Evolutionary conservation across 2,797 vertebrate genomes (phyloP).

Genomic region (Acrossocheilus fasciatus): DNA sequence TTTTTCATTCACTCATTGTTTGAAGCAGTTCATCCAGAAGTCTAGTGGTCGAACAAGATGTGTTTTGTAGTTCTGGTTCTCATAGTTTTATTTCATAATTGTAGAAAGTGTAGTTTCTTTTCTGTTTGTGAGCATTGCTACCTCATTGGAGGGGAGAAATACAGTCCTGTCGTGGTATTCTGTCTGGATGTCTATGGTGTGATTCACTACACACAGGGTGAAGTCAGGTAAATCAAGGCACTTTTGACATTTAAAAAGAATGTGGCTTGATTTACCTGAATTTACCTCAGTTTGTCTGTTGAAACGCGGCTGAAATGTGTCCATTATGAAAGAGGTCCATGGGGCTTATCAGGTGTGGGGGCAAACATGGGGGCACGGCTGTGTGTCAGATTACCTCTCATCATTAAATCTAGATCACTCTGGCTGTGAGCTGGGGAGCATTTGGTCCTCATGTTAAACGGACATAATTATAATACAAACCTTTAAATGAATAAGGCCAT

Average conservation of each 20-base stretch:
- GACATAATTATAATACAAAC: background rate
- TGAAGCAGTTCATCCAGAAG: background rate
- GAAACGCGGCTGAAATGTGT: background rate
- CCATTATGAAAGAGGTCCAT: background rate
- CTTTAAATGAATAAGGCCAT: slow-evolving; percentile 14
- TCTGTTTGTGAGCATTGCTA: background rate
- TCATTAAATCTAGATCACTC: slow-evolving; percentile 1
- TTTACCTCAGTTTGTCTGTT: background rate
- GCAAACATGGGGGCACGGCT: background rate
- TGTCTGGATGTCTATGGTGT: background rate
- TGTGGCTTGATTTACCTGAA: background rate
- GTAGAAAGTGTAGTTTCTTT: background rate
- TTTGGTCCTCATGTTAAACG: background rate
- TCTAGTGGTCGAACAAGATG: background rate
- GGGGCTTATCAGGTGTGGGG: background rate
- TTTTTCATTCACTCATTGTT: background rate
- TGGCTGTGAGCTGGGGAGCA: background rate
- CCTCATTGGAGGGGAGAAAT: background rate
- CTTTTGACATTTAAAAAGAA: slow-evolving; percentile 20
- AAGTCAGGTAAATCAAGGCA: background rate
- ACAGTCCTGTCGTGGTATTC: background rate
- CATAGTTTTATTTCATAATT: background rate
- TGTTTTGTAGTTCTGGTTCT: background rate
- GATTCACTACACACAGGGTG: background rate
- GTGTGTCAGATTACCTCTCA: background rate